Percentiles rank a stretch among this genome's conserved stretches.
Conservation (phyloP, 2,888 invertebrate genomes). For the Phortica magna region DNA sequence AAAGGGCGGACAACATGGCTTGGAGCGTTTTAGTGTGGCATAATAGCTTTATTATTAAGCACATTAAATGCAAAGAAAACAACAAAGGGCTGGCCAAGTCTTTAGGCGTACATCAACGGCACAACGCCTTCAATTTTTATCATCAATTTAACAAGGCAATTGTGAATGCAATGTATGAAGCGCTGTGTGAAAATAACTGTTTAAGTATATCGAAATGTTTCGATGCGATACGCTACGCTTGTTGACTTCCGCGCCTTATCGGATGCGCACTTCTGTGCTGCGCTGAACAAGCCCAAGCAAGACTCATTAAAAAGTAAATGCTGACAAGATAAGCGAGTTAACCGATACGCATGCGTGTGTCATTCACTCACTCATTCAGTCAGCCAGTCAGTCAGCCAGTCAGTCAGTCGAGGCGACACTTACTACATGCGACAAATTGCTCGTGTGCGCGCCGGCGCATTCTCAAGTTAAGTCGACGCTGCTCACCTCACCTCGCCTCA, state of each 20-base stretch:
- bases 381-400: neutral
- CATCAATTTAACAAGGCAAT: too few species aligned
- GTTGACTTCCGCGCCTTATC: neutral
- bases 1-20: constrained; percentile 70
- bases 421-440: constrained; percentile 23
- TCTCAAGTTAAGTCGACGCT: neutral
- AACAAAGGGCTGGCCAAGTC: constrained; percentile 4
- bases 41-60: constrained; percentile 44
- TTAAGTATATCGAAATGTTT: neutral
- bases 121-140: neutral
- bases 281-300: constrained; percentile 30
- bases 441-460: neutral
- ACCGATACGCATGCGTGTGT: constrained; percentile 1
- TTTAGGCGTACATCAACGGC: constrained; percentile 21
- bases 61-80: neutral
- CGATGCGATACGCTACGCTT: constrained; percentile 4
- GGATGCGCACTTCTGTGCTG: neutral
- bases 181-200: too few species aligned
- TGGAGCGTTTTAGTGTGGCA: constrained; percentile 37
- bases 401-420: constrained; percentile 8
- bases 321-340: constrained; percentile 43
- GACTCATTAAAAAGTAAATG: constrained; percentile 50
- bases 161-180: too few species aligned
- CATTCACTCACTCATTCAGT: neutral
- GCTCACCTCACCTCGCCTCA: too few species aligned